Evolutionary conservation across 2,797 vertebrate species (phyloP), one percentile per base, ranked within the genome.

Genomic region (Merluccius polli): DNA sequence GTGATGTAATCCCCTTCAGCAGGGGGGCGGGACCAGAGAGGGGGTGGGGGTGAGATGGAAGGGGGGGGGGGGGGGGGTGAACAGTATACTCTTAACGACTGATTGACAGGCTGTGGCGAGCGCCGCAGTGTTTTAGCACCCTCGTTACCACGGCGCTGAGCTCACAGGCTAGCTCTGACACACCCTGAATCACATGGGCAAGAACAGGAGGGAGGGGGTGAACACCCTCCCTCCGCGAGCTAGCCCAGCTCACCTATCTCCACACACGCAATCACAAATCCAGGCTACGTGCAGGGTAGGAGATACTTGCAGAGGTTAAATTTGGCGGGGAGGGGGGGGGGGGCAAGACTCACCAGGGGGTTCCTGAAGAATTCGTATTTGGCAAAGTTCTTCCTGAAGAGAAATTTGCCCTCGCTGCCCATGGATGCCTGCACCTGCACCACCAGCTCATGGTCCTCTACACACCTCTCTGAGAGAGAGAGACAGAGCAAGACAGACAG

Each of bases 321-420:
- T 52, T 1, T 21, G 48, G 18, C 16, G 9, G 38, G 12, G 13
- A 4, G 48, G 1, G 36, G 68, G 15, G 68, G 2, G 68, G 30
- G 11, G 31, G 8, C 70, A 33, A 18, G 10, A 35, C 71, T 72
- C 70, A 99, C 98, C 95, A 94, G 83, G 12, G 97, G 97, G 88
- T 95, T 97, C 93, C 95, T 98, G 92, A 99, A 99, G 92, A 99
- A 98, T 94, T 99, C 97, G 0, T 99, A 99, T 93, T 99, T 99
- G 87, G 95, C 97, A 77, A 98, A 99, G 93, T 99, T 99, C 94
- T 99, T 99, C 91, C 97, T 95, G 94, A 99, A 99, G 81, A 99
- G 90, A 90, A 99, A 97, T 93, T 95, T 96, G 80, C 97, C 95
- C 80, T 98, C 97, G 35, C 93, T 95, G 88, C 91, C 94, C 97